A percentile compares a stretch with the other conserved stretches of the same genome.
Evolutionary conservation across 2,113 vertebrate genomes (phyloP).

Genomic region (Cichladusa arquata): DNA sequence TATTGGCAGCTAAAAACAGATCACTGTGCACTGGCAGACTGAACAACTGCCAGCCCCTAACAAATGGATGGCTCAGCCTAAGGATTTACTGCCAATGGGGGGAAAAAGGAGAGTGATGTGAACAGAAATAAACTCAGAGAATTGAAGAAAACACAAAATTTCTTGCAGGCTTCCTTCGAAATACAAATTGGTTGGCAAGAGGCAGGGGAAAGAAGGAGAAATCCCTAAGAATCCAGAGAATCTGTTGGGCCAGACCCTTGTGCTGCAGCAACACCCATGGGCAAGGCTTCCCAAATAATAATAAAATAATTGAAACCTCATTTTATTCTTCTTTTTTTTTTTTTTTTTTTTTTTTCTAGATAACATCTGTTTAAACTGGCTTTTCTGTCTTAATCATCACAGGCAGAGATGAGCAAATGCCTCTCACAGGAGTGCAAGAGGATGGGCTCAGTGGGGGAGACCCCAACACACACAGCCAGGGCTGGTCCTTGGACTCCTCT

Average conservation of each 20-base stretch:
- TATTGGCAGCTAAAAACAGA: conserved; percentile 68
- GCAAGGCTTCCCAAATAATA: neutral
- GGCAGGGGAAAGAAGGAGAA: neutral
- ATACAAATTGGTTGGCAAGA: neutral
- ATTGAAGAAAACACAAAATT: conserved; percentile 35
- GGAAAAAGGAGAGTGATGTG: neutral
- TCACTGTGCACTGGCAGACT: conserved; percentile 26
- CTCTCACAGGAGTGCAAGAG: accelerated
- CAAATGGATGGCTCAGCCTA: conserved; percentile 52
- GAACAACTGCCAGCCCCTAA: conserved; percentile 55
- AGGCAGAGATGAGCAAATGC: neutral
- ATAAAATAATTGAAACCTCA: neutral
- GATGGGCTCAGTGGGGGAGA: neutral
- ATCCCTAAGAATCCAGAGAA: neutral
- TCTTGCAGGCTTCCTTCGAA: conserved; percentile 11
- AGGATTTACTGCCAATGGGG: conserved; percentile 62
- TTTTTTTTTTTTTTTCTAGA: neutral
- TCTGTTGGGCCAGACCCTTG: neutral
- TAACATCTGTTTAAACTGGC: neutral
- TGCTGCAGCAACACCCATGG: neutral
- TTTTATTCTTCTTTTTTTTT: neutral
- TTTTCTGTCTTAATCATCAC: neutral
- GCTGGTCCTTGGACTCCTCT: neutral
- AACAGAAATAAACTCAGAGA: conserved; percentile 24
- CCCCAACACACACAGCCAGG: accelerated